phyloP scores from a whole-genome alignment of 1,140 invertebrate species.

The Drosophila pandora region DNA sequence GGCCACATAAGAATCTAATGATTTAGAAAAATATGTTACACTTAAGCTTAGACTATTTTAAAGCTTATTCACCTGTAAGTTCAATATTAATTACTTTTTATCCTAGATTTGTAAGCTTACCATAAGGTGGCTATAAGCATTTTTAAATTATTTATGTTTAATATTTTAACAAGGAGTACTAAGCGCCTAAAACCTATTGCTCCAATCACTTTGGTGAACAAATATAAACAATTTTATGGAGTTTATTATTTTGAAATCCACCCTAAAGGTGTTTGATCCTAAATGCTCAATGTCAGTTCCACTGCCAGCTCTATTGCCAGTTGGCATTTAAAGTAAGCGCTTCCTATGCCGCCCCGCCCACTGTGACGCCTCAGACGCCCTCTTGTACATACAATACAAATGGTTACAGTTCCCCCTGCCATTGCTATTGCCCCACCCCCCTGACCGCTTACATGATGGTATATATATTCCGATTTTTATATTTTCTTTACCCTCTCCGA shows the following conservation, averaged over 20 bases:
- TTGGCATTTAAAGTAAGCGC: constrained; percentile 27
- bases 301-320: constrained; percentile 25
- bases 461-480: constrained; percentile 45
- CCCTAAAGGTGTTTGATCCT: constrained; percentile 1
- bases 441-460: neutral
- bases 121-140: too few relatives aligned
- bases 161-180: too few relatives aligned
- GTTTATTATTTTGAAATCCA: neutral
- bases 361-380: neutral
- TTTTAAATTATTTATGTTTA: too few relatives aligned
- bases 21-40: too few relatives aligned
- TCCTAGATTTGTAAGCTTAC: too few relatives aligned
- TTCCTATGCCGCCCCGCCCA: constrained; percentile 8
- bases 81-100: too few relatives aligned
- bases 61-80: too few relatives aligned
- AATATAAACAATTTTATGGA: neutral
- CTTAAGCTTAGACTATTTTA: too few relatives aligned
- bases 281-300: constrained; percentile 12
- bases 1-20: too few relatives aligned
- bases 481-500: constrained; percentile 34
- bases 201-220: too few relatives aligned
- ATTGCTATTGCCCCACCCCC: too few relatives aligned
- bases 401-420: neutral
- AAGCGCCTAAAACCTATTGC: too few relatives aligned
- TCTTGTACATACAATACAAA: constrained; percentile 16